Percentiles rank a stretch among this genome's conserved stretches.
These are phyloP conservation scores for Lindbergichthys nudifrons DNA, from an alignment of 2,797 vertebrate genomes.

Conservation along the genomic window DNA sequence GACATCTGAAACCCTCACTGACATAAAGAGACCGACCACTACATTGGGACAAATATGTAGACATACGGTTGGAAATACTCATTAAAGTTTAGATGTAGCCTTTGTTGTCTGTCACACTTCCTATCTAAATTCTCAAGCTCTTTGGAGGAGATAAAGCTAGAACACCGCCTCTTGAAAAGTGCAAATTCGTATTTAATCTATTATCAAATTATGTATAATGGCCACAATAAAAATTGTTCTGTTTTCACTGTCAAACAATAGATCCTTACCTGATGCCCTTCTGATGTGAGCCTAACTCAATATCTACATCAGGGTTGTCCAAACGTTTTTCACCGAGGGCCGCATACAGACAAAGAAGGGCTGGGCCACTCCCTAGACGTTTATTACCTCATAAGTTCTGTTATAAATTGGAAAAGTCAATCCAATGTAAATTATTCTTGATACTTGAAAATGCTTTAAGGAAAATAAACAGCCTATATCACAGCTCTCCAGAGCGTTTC, in stretches of 20 bases:
- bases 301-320: neutral
- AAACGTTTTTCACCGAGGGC: no score
- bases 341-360: no score
- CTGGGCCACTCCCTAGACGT: no score
- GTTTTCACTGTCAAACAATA: neutral
- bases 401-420: no score
- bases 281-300: neutral
- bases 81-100: neutral
- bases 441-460: no score
- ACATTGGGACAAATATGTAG: neutral
- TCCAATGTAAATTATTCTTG: no score
- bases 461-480: no score
- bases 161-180: neutral
- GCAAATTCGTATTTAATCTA: neutral
- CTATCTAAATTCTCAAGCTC: no score
- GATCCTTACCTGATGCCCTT: neutral
- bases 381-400: no score
- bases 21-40: neutral
- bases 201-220: neutral
- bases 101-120: neutral
- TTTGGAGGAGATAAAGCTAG: no score
- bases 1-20: constrained; percentile 2
- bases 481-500: no score
- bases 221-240: neutral
- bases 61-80: neutral